Evolutionary conservation across 2,113 vertebrate genomes (phyloP), one percentile per base, ranked within the genome.

Genomic region (Dasyornis broadbenti): DNA sequence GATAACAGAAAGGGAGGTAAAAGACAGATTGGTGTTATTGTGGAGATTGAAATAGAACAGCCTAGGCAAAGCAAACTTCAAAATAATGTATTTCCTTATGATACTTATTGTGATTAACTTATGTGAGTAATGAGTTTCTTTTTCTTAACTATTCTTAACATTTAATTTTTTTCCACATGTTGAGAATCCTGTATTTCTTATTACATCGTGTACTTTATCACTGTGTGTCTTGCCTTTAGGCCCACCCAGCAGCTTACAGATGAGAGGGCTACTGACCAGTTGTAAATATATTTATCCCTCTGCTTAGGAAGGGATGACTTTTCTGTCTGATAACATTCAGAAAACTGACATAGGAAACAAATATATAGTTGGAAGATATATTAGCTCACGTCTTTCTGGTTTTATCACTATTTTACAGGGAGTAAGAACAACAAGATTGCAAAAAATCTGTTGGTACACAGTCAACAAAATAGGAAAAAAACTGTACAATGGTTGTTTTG

Each of bases 1-100:
- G 69, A 16, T 30, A 50, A 54, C 15, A 50, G 14, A 69, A 37
- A 27, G 20, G 22, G 21, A 13, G 0, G 0, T 40, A 73, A 53
- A 22, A 83, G 4, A 30, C 22, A 63, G 7, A 44, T 56, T 26
- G n/a, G 7, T 73, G 5, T 15, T 39, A 17, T 28, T 69, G 31
- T 56, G 40, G 49, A 60, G 17, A 2, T 24, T 61, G n/a, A 91
- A 85, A 69, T 10, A 49, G 44, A 79, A 44, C 37, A 79, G 7
- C 11, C 14, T 61, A 76, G 13, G 16, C 52, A 53, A 79, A 89
- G 12, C 4, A 19, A 54, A 13, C 9, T 16, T 70, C 27, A 64
- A 80, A 93, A 72, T 15, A 76, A 33, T 42, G 2, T 57, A 28
- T 47, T 80, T 83, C 19, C 20, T 28, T 81, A 33, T 59, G 13